A percentile compares a stretch with the other conserved stretches of the same genome.
These are phyloP conservation scores for Carposina sasakii DNA, from an alignment of 1,140 invertebrate species.

Conservation along the genomic window DNA sequence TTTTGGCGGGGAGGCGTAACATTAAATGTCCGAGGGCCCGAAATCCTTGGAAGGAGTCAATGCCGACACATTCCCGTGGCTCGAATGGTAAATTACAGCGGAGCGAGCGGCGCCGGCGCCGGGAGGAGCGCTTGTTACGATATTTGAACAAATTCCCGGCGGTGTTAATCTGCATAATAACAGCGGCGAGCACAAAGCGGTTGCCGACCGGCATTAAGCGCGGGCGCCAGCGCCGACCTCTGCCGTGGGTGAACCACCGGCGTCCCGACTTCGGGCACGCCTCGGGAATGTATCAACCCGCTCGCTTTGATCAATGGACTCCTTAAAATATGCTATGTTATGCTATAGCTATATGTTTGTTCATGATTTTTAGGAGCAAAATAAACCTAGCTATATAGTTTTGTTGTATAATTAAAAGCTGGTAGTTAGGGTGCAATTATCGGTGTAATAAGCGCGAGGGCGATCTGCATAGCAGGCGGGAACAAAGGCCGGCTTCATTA, in stretches of 20 bases:
- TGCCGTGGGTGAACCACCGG: too few relatives aligned
- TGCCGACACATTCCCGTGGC: slow-evolving; percentile 55
- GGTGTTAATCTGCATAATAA: slow-evolving; percentile 72
- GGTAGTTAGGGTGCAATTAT: slow-evolving; percentile 26
- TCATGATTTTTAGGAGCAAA: too few relatives aligned
- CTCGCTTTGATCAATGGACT: too few relatives aligned
- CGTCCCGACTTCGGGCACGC: too few relatives aligned
- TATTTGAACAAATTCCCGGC: slow-evolving; percentile 70
- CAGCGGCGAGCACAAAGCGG: slow-evolving; percentile 61
- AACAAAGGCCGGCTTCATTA: slow-evolving; percentile 29
- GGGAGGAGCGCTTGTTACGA: slow-evolving; percentile 63
- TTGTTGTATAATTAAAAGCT: slow-evolving; percentile 23
- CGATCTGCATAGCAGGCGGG: slow-evolving; percentile 28
- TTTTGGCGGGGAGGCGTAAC: slow-evolving; percentile 27
- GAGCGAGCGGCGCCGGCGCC: slow-evolving; percentile 58
- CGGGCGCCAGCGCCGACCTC: slow-evolving; percentile 47
- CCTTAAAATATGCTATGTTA: too few relatives aligned
- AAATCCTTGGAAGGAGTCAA: slow-evolving; percentile 47
- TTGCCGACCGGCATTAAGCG: slow-evolving; percentile 61
- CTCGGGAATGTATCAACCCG: too few relatives aligned
- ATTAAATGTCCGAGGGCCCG: slow-evolving; percentile 42
- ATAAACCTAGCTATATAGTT: too few relatives aligned
- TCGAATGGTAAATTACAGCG: slow-evolving; percentile 63
- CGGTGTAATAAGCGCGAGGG: slow-evolving; percentile 24
- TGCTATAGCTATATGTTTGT: too few relatives aligned